phyloP scores from a whole-genome alignment of 35 echinoderm and acorn worm genomes.

The Holothuria glaberrima region DNA sequence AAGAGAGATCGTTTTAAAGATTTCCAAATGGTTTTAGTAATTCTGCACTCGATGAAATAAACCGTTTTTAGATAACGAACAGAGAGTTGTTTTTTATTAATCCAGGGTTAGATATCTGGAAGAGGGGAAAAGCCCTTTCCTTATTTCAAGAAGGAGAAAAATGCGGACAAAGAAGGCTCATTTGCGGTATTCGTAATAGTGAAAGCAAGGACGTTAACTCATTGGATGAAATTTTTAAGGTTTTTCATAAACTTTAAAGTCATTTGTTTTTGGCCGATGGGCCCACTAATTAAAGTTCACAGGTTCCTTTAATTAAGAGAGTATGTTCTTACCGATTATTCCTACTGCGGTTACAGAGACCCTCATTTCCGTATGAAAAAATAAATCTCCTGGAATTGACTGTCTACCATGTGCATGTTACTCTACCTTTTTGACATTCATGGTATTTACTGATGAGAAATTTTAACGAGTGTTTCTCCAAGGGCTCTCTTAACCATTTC shows the following conservation, averaged over 20 bases:
- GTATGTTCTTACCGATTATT: neutral
- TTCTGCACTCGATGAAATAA: neutral
- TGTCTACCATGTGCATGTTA: conserved; percentile 69
- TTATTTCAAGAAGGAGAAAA: conserved; percentile 1
- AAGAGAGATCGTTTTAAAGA: neutral
- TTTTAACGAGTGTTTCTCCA: conserved; percentile 9
- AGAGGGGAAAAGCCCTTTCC: neutral
- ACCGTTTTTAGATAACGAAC: neutral
- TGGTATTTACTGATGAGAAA: neutral
- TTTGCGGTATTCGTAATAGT: neutral
- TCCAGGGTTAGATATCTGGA: neutral
- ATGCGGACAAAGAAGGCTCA: neutral
- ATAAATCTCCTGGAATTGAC: conserved; percentile 66
- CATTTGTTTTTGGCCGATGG: neutral
- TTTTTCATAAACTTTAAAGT: conserved; percentile 8
- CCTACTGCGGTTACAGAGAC: conserved; percentile 12
- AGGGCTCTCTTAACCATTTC: neutral
- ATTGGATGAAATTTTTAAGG: neutral
- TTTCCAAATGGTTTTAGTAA: neutral
- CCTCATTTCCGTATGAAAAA: neutral
- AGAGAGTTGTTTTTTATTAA: neutral
- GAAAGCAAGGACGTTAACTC: neutral
- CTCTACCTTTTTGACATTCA: conserved; percentile 38
- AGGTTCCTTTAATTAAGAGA: neutral
- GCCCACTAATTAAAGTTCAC: neutral